phyloP scores from a whole-genome alignment of 1,140 invertebrate species.

The Atta texana region DNA sequence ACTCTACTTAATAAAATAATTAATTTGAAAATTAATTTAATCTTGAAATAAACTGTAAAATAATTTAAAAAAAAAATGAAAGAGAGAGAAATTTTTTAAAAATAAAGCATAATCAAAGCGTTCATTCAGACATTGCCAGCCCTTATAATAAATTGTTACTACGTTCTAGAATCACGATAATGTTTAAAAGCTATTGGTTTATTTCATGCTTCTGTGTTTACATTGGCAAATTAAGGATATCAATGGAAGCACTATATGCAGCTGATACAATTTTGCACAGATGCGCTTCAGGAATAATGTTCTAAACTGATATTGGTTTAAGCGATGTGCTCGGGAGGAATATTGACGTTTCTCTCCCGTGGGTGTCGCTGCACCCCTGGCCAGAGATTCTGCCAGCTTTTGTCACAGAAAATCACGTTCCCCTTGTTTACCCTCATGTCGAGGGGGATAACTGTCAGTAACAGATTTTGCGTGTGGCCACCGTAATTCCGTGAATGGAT shows the following conservation, averaged over 20 bases:
- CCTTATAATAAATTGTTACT: background rate
- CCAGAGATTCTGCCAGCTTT: conserved; percentile 28
- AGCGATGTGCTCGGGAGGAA: conserved; percentile 5
- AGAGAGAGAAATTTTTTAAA: background rate
- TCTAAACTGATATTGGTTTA: conserved; percentile 25
- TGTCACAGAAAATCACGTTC: conserved; percentile 68
- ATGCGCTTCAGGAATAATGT: conserved; percentile 32
- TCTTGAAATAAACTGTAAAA: background rate
- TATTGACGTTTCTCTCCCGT: conserved; percentile 51
- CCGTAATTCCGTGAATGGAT: conserved; percentile 64
- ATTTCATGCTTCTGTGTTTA: background rate
- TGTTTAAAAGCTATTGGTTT: background rate
- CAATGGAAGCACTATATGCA: background rate
- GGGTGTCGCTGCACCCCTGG: conserved; percentile 28
- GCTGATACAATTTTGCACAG: conserved; percentile 53
- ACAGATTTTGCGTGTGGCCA: conserved; percentile 59
- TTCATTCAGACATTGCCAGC: background rate
- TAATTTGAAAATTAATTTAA: background rate
- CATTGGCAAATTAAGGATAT: conserved; percentile 5
- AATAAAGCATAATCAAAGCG: background rate
- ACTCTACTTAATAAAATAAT: background rate
- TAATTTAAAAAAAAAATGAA: background rate
- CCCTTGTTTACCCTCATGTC: conserved; percentile 72
- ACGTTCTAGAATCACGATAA: background rate
- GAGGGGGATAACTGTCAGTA: conserved; percentile 70